Base-by-base conservation (phyloP, 1,140 invertebrate species). In the Drosophila carrolli region DNA sequence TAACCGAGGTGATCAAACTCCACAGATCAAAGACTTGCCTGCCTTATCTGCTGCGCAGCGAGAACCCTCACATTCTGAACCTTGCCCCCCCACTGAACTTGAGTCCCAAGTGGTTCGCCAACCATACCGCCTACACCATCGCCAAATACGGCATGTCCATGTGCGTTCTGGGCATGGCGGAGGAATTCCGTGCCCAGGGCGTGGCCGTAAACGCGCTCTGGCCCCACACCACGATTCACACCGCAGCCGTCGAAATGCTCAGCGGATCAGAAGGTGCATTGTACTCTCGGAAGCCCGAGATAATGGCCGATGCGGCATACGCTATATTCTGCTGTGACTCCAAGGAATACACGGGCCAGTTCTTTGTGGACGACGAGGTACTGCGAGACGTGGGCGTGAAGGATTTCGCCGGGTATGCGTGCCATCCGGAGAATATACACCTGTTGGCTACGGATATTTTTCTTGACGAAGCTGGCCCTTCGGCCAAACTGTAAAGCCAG, bases 111-210 rank as follows among this genome's bases (percentile, higher is more conserved):
- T 99, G 99, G 98, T 99, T 99, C 91, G 94, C 95, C 68, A 95
- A 96, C 91, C 97, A 99, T 93, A 96, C 98, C 46, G 98, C 98
- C 0, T 99, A 99, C 92, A 99, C 98, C 0, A 99, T 99, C 94
- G 97, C 98, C 0, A 99, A 99, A 88, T 99, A 98, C 92, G 98
- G 98, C 19, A 99, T 99, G 99, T 99, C 98, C 0, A 98, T 99
- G 97, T 99, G 98, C 93, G 98, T 97, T 1, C 93, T 99, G 19
- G 98, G 99, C 38, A 99, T 99, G 98, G 94, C 97, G 51, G 97
- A 97, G 81, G 99, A 99, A 93, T 97, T 99, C 70, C 96, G 95
- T 88, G 92, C 93, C 7, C 94, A 95, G 66, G 96, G 96, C 50
- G 96, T 99, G 74, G 98, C 96, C 50, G 98, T 99, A 1, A 99